A percentile compares a stretch with the other conserved stretches of the same genome.
Evolutionary conservation across 2,888 invertebrate genomes (phyloP).

Genomic region (Helobdella robusta): DNA sequence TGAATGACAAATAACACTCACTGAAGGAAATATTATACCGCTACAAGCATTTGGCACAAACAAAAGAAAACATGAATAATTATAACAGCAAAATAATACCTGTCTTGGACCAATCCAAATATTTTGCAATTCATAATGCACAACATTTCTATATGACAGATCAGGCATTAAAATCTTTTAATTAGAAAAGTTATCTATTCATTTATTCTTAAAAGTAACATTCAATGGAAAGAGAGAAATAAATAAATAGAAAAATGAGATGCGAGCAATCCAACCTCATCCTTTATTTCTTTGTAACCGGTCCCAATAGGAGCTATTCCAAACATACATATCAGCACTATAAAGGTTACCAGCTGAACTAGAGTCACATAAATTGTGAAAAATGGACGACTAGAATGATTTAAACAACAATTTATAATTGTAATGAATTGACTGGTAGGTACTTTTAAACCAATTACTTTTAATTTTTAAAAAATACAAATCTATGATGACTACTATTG

Average conservation of each 20-base stretch:
- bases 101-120: conserved; percentile 74
- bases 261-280: conserved; percentile 50
- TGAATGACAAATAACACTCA: too few relatives aligned
- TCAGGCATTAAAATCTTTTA: conserved; percentile 67
- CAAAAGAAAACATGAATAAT: not conserved
- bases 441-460: not conserved
- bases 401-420: too few relatives aligned
- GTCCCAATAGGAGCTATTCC: conserved; percentile 89
- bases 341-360: conserved; percentile 80
- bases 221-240: not conserved
- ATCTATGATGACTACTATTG: not conserved
- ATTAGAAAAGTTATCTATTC: not conserved
- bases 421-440: not conserved
- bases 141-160: conserved; percentile 65
- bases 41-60: too few relatives aligned
- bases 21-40: too few relatives aligned
- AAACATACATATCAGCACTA: conserved; percentile 80
- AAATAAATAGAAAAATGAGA: not conserved
- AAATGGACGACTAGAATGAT: conserved; percentile 62
- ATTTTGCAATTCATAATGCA: conserved; percentile 59
- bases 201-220: not conserved
- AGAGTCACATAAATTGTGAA: conserved; percentile 99
- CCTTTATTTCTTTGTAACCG: conserved; percentile 60
- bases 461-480: not conserved
- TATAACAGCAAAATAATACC: conserved; percentile 20